These are phyloP conservation scores for Philypnodon macrostomus DNA, from an alignment of 2,797 vertebrate species.

Conservation along the genomic window DNA sequence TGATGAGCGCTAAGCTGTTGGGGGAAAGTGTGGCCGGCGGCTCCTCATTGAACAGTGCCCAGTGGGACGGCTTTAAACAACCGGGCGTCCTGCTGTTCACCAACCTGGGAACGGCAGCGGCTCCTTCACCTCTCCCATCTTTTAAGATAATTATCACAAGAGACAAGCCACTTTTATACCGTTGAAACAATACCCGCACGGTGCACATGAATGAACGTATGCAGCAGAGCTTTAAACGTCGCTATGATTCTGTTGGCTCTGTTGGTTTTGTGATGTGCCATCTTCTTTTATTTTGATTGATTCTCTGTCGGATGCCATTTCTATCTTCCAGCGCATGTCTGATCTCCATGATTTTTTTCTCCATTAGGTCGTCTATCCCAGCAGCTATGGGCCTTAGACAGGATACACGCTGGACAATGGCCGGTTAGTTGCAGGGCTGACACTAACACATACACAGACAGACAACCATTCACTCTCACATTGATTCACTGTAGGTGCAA, in stretches of 20 bases:
- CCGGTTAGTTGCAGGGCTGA: too few relatives aligned
- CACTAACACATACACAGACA: too few relatives aligned
- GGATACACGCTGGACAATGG: too few relatives aligned
- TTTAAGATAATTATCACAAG: slow-evolving; percentile 56
- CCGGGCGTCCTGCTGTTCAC: slow-evolving; percentile 50
- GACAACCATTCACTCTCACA: too few relatives aligned
- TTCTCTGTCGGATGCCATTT: slow-evolving; percentile 9
- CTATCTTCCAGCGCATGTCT: not conserved
- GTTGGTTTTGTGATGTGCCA: slow-evolving; percentile 9
- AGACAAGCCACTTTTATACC: slow-evolving; percentile 29
- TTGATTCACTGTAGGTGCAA: too few relatives aligned
- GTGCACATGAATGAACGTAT: slow-evolving; percentile 17
- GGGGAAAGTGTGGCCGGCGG: slow-evolving; percentile 72
- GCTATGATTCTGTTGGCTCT: not conserved
- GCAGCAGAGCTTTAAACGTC: slow-evolving; percentile 19
- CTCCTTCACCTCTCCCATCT: slow-evolving; percentile 49
- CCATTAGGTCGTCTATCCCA: too few relatives aligned
- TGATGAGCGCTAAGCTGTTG: slow-evolving; percentile 79
- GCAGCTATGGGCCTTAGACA: too few relatives aligned
- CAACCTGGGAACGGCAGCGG: slow-evolving; percentile 60
- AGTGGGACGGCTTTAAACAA: slow-evolving; percentile 77
- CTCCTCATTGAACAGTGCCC: slow-evolving; percentile 71
- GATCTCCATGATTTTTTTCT: not conserved
- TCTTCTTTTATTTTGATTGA: slow-evolving; percentile 1
- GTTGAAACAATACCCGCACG: slow-evolving; percentile 33